Evolutionary conservation across 1,140 invertebrate species (phyloP).

Genomic region (Penaeus chinensis): DNA sequence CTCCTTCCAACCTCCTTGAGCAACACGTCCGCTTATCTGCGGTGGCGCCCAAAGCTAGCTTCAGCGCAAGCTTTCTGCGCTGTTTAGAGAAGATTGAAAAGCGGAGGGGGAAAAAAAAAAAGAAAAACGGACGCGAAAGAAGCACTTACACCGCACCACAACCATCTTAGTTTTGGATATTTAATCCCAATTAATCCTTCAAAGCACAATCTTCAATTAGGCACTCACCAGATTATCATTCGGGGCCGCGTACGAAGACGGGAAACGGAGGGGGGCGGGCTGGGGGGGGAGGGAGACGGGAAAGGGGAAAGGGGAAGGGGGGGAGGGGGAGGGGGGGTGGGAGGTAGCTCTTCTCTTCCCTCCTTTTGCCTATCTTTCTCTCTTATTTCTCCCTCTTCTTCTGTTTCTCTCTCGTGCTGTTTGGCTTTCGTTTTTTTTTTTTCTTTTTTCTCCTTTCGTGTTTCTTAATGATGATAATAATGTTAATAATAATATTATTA

Average conservation of each 20-base stretch:
- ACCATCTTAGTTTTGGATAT: constrained; percentile 56
- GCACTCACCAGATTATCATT: constrained; percentile 57
- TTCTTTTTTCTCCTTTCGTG: too few relatives aligned
- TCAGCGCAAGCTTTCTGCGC: too few relatives aligned
- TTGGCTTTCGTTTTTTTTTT: too few relatives aligned
- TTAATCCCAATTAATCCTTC: constrained; percentile 56
- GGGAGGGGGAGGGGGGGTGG: not conserved
- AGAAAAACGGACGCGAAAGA: constrained; percentile 20
- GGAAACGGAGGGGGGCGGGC: too few relatives aligned
- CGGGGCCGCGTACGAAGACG: constrained; percentile 32
- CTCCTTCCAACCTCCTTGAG: too few relatives aligned
- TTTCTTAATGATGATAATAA: too few relatives aligned
- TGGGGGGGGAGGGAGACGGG: not conserved
- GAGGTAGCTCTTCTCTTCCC: not conserved
- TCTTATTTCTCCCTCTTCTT: too few relatives aligned
- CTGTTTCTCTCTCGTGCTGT: too few relatives aligned
- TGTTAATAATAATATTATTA: too few relatives aligned
- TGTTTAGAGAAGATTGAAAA: not conserved
- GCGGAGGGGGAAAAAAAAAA: not conserved
- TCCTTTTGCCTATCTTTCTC: not conserved
- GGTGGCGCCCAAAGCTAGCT: too few relatives aligned
- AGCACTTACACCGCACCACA: constrained; percentile 50
- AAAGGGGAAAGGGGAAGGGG: not conserved
- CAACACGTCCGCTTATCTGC: too few relatives aligned
- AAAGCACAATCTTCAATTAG: constrained; percentile 60